Conservation (phyloP, 2,113 vertebrate genomes). For the Anhinga rufa region DNA sequence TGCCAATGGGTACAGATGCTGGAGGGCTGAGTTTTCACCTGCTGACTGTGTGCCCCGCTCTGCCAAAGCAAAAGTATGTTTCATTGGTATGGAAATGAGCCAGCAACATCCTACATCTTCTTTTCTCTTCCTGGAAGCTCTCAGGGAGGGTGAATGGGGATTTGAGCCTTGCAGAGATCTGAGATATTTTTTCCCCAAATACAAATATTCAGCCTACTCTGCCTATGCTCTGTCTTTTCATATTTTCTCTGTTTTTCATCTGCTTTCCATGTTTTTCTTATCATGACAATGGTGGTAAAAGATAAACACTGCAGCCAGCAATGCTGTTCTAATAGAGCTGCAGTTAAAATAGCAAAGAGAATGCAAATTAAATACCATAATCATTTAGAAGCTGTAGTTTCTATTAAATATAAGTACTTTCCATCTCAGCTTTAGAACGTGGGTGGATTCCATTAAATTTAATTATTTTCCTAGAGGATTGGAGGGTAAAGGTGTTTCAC, state of each 20-base stretch:
- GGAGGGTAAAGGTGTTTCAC: neutral
- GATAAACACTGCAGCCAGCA: neutral
- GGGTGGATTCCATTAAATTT: slow-evolving; percentile 5
- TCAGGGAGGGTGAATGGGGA: neutral
- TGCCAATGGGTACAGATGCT: neutral
- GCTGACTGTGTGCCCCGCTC: neutral
- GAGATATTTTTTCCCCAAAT: neutral
- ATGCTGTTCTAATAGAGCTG: neutral
- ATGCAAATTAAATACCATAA: slow-evolving; percentile 23
- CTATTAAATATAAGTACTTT: slow-evolving; percentile 28
- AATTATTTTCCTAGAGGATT: neutral
- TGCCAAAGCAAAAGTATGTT: neutral
- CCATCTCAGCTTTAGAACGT: neutral
- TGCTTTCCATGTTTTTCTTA: neutral
- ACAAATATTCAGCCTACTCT: neutral
- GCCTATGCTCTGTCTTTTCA: neutral
- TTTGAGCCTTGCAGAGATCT: slow-evolving; percentile 3
- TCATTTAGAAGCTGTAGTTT: neutral
- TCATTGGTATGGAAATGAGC: slow-evolving; percentile 17
- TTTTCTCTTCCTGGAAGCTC: neutral
- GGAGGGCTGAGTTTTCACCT: neutral
- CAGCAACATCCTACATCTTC: neutral
- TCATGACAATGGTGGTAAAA: neutral
- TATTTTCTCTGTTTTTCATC: neutral
- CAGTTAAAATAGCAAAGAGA: slow-evolving; percentile 4